These are phyloP conservation scores for Drosophila tristis DNA, from an alignment of 1,140 invertebrate genomes.

Conservation along the genomic window DNA sequence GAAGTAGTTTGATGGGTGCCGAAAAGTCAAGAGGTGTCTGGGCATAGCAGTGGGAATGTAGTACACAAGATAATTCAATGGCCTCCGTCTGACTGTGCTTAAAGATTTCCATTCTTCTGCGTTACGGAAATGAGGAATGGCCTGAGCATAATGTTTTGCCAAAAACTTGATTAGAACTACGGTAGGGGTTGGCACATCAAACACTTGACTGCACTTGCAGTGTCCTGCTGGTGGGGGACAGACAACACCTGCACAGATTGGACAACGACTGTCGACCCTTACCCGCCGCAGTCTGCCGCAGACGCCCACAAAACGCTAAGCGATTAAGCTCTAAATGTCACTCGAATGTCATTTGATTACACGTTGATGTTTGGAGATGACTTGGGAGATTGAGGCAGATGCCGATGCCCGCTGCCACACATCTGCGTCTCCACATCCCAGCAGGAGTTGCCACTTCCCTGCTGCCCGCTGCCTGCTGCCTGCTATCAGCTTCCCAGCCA, in stretches of 20 bases:
- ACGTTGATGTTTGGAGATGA: constrained; percentile 38
- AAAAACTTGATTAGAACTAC: no score
- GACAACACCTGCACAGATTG: constrained; percentile 3
- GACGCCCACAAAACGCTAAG: constrained; percentile 30
- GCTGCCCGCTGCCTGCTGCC: not conserved
- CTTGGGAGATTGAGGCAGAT: constrained; percentile 14
- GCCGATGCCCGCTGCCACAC: not conserved
- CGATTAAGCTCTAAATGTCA: constrained; percentile 66
- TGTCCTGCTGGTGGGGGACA: not conserved
- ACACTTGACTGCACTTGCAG: constrained; percentile 21
- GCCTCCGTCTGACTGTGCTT: no score
- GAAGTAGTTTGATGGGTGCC: constrained; percentile 39
- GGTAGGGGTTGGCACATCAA: not conserved
- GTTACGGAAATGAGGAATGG: no score
- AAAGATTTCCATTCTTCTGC: no score
- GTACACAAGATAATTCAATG: not conserved
- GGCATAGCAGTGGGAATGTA: not conserved
- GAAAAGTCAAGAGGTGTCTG: constrained; percentile 49
- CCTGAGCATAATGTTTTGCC: no score
- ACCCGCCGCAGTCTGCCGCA: not conserved
- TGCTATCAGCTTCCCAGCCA: not conserved
- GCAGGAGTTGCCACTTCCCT: no score
- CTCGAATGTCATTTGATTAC: constrained; percentile 66
- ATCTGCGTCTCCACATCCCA: not conserved
- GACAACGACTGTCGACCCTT: constrained; percentile 6